Base-by-base conservation (phyloP, 2,113 vertebrate species). In the Plectropomus leopardus region DNA sequence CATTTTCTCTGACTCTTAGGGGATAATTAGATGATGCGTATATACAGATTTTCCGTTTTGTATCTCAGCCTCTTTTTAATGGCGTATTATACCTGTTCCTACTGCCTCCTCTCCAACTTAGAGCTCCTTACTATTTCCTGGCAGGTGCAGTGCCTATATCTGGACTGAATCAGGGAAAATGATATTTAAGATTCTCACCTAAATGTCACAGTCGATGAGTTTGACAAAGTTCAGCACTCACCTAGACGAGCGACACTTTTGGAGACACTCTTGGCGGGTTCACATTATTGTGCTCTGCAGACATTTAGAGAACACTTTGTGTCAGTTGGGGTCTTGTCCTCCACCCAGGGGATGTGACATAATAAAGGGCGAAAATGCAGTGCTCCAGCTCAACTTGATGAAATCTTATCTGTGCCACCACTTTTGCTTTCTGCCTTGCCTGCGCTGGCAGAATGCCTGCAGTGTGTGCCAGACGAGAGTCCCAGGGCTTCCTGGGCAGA, bases 371-470 rank as follows among this genome's bases (percentile, higher is more conserved):
- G 6, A 85, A 88, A 88, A 89, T 78, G 66, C 90, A 73, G 64
- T 59, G 85, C 70, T 73, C 36, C 64, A 64, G 57, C 81, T 82
- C 76, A 80, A 58, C 76, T 84, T 86, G 86, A 88, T 89, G 82
- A 91, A 92, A 89, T 92, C 71, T 75, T 87, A 72, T 84, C 85
- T 84, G 73, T 91, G 82, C 82, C 66, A 75, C 73, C 72, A 44
- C 72, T 86, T 78, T 86, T 84, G 63, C 78, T 76, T 83, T 74
- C 85, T 77, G 61, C 58, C 57, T 67, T 50, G 47, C 55, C 54
- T 57, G 14, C 17, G 26, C 65, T 67, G 75, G 72, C 87, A 97
- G 96, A 98, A 97, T 67, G 94, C 96, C 89, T 98, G 96, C 93
- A 95, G 94, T 81, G 87, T 91, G 78, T 97, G 96, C 85, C 95